A percentile compares a stretch with the other conserved stretches of the same genome.
These are phyloP conservation scores for Bubalus kerabau DNA, from an alignment of 2,113 vertebrate species.

Conservation along the genomic window DNA sequence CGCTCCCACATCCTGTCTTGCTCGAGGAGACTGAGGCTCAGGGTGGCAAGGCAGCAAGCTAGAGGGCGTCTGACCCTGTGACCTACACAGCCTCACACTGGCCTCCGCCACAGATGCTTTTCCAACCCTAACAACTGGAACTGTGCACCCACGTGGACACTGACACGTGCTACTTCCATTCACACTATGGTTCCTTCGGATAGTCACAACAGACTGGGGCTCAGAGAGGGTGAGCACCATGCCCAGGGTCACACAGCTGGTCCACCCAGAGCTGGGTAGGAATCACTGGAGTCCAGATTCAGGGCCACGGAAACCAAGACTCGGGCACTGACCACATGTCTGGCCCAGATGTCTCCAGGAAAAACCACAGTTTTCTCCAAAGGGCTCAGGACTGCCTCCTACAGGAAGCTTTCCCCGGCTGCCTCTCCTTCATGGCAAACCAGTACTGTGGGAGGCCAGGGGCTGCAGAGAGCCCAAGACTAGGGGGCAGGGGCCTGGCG, in stretches of 20 bases:
- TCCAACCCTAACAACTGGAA: not conserved
- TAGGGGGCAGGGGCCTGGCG: not conserved
- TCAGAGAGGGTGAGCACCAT: not conserved
- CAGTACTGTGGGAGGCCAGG: not conserved
- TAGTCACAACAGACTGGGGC: not conserved
- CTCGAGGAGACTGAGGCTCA: not conserved
- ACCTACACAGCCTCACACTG: not conserved
- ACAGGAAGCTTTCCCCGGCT: not conserved
- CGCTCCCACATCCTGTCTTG: not conserved
- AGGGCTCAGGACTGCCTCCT: not conserved
- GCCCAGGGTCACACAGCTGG: not conserved
- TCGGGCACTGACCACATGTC: not conserved
- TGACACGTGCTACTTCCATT: accelerated
- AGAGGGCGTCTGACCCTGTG: not conserved
- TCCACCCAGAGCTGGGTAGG: not conserved
- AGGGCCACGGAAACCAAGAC: not conserved
- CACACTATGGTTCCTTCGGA: not conserved
- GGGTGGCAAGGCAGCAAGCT: not conserved
- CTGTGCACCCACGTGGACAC: not conserved
- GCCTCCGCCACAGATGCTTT: not conserved
- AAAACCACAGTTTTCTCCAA: not conserved
- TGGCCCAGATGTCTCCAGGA: not conserved
- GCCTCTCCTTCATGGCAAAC: not conserved
- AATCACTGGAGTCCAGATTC: not conserved
- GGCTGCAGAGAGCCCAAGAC: not conserved